Conservation (phyloP, 2,113 vertebrate genomes). For the Toxostoma redivivum region DNA sequence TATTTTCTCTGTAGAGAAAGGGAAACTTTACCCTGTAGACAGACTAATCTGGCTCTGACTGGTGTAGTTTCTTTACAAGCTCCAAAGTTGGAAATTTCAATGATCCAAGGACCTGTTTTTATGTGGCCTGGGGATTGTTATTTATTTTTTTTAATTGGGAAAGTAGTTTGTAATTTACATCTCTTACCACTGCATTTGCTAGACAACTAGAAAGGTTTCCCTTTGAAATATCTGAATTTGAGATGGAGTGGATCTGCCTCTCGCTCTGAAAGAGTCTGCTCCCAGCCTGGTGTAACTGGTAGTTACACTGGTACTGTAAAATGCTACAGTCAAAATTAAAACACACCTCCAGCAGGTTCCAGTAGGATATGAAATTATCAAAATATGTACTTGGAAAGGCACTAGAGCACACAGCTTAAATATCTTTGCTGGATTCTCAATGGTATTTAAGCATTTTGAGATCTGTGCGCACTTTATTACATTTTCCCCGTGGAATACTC, state of each 20-base stretch:
- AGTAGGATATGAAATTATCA: not conserved
- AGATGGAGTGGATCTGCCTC: not conserved
- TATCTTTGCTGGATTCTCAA: not conserved
- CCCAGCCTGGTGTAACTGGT: not conserved
- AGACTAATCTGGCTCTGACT: not conserved
- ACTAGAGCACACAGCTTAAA: not conserved
- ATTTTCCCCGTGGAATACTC: not conserved
- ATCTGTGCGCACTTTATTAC: not conserved
- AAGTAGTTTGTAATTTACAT: not conserved
- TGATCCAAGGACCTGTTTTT: not conserved
- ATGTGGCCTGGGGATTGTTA: not conserved
- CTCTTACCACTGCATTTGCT: not conserved
- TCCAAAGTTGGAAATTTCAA: not conserved
- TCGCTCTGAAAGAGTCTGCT: not conserved
- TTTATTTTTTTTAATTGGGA: not conserved
- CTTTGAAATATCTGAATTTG: not conserved
- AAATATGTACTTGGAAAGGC: not conserved
- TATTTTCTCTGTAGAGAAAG: not conserved
- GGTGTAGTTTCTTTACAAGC: not conserved
- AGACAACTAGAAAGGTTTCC: not conserved
- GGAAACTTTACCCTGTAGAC: not conserved
- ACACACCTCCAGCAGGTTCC: not conserved
- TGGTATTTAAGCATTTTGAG: not conserved
- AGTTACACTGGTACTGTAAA: too few species aligned
- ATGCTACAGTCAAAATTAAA: not conserved